Evolutionary conservation across 2,888 invertebrate genomes (phyloP), one percentile per base, ranked within the genome.

Genomic region (Linnaemya vulpina): DNA sequence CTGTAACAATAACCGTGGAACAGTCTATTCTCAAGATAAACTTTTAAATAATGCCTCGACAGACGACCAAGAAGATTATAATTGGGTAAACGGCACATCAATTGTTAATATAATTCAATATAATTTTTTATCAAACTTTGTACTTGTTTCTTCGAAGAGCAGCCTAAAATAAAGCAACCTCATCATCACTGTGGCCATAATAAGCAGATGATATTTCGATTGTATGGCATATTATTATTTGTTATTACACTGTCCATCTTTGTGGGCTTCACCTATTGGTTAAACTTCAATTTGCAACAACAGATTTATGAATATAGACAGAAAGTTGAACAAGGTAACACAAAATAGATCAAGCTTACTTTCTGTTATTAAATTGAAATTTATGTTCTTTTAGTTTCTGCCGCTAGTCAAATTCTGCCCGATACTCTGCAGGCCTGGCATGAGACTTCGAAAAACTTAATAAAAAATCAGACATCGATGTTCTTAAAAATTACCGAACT

Each of bases 361-460:
- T 30, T 51, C 67, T 22, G 30, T 38, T 49, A 63, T 80, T 17
- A 51, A 43, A 65, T 11, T 11, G 30, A 2, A 7, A 46, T 20
- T 9, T 46, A 46, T 7, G 4, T 58, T 5, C 30, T 84, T 87
- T 8, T 92, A 94, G 95, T 96, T 89, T 93, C 94, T 92, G 95
- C 95, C 83, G 95, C 95, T 89, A 96, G 94, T 91, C 94, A 94
- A 90, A 94, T 94, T 82, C 94, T 96, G 87, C 95, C 95, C 70
- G 95, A 95, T 90, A 95, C 94, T 1, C 91, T 96, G 70, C 96
- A 96, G 91, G 93, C 94, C 89, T 96, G 95, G 91, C 96, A 96
- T 90, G 94, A 95, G 13, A 93, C 95, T 9, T 94, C 95, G 11
- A 94, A 94, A 89, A 94, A 94, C 87, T 92, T 96, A 58, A 94